phyloP scores from a whole-genome alignment of 2,113 vertebrate species.

The Antechinus stuartii region DNA sequence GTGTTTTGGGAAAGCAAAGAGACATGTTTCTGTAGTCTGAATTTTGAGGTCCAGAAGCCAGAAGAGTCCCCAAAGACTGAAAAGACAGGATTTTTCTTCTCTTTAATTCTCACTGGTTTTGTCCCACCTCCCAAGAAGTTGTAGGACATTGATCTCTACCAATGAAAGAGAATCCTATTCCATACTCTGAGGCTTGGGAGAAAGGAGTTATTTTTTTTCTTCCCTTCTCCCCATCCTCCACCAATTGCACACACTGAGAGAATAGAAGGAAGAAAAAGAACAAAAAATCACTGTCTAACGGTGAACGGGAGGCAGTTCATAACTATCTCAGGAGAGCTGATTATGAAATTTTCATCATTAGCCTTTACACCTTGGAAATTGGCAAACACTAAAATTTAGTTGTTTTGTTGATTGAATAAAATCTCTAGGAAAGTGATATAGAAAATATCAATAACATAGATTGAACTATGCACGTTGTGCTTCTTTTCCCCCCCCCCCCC shows the following conservation, averaged over 20 bases:
- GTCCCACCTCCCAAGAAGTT: neutral
- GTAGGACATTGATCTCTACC: neutral
- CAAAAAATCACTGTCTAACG: neutral
- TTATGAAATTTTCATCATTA: neutral
- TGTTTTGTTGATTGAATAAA: neutral
- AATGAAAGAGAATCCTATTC: no score
- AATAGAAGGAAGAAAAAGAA: no score
- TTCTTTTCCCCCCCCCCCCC: neutral
- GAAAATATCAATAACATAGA: neutral
- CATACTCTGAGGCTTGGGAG: neutral
- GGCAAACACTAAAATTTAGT: neutral
- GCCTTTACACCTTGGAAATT: neutral
- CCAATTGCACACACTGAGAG: no score
- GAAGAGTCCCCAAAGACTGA: neutral
- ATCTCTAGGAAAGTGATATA: neutral
- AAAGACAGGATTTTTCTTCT: neutral
- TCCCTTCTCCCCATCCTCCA: neutral
- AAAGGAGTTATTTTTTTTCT: neutral
- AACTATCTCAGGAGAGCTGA: neutral
- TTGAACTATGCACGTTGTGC: neutral
- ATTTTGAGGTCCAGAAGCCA: neutral
- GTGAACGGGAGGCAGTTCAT: neutral
- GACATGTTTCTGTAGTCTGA: neutral
- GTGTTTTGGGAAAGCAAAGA: neutral
- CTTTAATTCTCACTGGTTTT: neutral